Evolutionary conservation across 2,113 vertebrate species (phyloP), one percentile per base, ranked within the genome.

Genomic region (Melanerpes aurifrons): DNA sequence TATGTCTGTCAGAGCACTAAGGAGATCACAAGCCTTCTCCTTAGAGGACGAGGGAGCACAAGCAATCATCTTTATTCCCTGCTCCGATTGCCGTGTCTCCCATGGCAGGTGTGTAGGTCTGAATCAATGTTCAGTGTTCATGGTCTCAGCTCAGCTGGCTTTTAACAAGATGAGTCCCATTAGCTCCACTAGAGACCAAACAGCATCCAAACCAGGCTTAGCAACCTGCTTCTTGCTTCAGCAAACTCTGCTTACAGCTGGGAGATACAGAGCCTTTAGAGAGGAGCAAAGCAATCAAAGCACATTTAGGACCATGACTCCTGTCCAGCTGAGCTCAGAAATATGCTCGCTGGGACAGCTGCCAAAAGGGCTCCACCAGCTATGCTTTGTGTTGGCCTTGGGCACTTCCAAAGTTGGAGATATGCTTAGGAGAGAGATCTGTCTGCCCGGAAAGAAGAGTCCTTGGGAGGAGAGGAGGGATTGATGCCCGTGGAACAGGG

Each of bases 321-420:
- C 77, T 85, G 91, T 95, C 88, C 90, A 94, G 95, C 90, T 96
- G 94, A 96, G 91, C 71, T 94, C 94, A 92, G 93, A 96, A 96
- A 96, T 95, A 95, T 92, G 91, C 74, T 94, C 2, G 0, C 95
- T 94, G 94, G 91, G 91, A 94, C 66, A 94, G 73, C 45, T 94
- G 95, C 91, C 96, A 96, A 90, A 86, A 87, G 77, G 90, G 66
- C 86, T 96, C 82, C 70, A 94, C 87, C 82, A 93, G 87, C 89
- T 62, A 92, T 0, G 4, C 80, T 94, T 62, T 59, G 54, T 90
- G 67, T 78, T 91, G 91, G 86, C 95, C 92, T 77, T 93, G 92
- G 91, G 89, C 88, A 86, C 86, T 95, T 93, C 90, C 71, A 53
- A 92, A 95, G 87, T 90, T 58, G 6, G 78, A 3, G 12, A 88